Conservation (phyloP, 1,140 invertebrate species). For the Ceratosolen solmsi region DNA sequence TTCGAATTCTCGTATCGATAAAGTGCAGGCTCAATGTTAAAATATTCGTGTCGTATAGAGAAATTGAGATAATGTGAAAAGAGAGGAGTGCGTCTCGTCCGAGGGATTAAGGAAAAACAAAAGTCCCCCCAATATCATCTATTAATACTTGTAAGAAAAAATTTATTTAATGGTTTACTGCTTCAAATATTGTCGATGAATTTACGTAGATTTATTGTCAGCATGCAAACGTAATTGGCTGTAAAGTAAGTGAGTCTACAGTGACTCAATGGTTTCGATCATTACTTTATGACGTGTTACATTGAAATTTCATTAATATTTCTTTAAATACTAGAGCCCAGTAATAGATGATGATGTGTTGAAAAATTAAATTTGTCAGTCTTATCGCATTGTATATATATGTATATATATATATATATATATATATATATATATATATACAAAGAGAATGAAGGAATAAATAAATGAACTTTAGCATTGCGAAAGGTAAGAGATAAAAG, state of each 20-base stretch:
- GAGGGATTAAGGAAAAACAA: background rate
- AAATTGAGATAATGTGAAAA: conserved; percentile 13
- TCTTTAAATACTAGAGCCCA: no score
- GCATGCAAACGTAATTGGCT: no score
- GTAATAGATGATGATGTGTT: no score
- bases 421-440: no score
- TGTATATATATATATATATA: no score
- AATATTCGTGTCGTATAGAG: conserved; percentile 4
- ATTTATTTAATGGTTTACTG: no score
- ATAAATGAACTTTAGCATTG: background rate
- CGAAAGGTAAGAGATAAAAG: background rate
- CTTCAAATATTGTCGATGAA: no score
- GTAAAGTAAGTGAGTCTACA: no score
- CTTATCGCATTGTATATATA: background rate
- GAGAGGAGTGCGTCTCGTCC: background rate
- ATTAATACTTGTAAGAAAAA: no score
- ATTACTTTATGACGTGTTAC: conserved; percentile 58
- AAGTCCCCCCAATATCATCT: no score
- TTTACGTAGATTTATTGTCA: no score
- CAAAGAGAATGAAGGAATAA: background rate
- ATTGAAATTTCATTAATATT: conserved; percentile 52
- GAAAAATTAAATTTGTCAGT: background rate
- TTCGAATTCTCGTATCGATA: conserved; percentile 40
- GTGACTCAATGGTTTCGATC: no score
- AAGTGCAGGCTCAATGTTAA: conserved; percentile 27